Evolutionary conservation across 2,888 invertebrate genomes (phyloP).

Genomic region (Microctonus brassicae): DNA sequence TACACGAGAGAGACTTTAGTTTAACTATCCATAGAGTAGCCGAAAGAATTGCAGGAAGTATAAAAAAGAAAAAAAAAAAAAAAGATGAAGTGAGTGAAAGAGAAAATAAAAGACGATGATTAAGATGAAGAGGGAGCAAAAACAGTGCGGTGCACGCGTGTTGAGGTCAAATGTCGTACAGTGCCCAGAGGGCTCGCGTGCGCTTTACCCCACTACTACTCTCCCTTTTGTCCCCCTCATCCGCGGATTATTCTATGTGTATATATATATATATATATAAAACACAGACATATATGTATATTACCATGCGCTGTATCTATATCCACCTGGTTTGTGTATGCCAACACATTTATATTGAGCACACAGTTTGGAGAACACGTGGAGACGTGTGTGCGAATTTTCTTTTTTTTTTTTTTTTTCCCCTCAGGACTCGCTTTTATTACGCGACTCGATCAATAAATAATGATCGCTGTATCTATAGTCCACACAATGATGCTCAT

Average conservation of each 20-base stretch:
- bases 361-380: background rate
- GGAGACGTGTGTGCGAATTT: background rate
- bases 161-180: slow-evolving; percentile 67
- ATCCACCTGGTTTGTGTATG: no score
- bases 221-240: background rate
- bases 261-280: no score
- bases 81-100: slow-evolving; percentile 13
- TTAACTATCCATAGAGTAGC: slow-evolving; percentile 13
- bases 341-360: no score
- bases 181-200: slow-evolving; percentile 65
- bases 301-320: no score
- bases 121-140: slow-evolving; percentile 40
- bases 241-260: background rate
- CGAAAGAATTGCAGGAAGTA: slow-evolving; percentile 17
- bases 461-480: background rate
- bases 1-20: background rate
- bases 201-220: slow-evolving; percentile 32
- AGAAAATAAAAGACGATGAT: slow-evolving; percentile 25
- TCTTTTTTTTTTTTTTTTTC: background rate
- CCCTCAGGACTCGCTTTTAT: background rate
- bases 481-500: background rate
- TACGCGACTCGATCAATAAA: background rate
- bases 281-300: no score
- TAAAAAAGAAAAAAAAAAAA: slow-evolving; percentile 7
- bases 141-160: slow-evolving; percentile 52